Evolutionary conservation across 2,113 vertebrate genomes (phyloP), one percentile per base, ranked within the genome.

Genomic region (Pseudorhombus dupliciocellatus): DNA sequence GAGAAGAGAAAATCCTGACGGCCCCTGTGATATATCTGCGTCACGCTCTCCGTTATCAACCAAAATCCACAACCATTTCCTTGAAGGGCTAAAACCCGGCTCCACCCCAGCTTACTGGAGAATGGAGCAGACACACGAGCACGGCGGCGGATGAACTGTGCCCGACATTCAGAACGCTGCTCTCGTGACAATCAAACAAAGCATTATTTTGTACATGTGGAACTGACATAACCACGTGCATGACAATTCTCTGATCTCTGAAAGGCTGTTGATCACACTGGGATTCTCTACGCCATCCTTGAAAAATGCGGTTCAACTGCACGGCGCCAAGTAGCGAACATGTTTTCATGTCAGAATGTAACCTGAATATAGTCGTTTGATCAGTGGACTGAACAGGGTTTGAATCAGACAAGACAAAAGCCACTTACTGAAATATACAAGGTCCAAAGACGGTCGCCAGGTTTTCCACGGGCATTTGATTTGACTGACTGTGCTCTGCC

Each of bases 401-500:
- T 66, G 10, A 79, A 64, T 70, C 24, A 78, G 55, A 21, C 28
- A 68, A 40, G 63, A 75, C 21, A 70, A 40, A 21, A 56, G 24
- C 22, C 40, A 92, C 93, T 87, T 92, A 95, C 93, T 83, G 92
- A 85, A 94, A 95, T 52, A 96, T 81, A 55, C 90, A 90, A 26
- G 95, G 95, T 60, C 94, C 94, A 77, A 96, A 95, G 54, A 96
- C 88, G 30, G 90, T 77, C 22, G 93, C 92, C 37, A 95, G 84
- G 73, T 94, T 94, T 87, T 96, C 93, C 84, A 94, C 65, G 30
- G 94, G 92, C 94, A 95, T 96, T 67, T 91, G 91, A 85, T 96
- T 95, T 64, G 83, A 89, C 5, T 92, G 82, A 66, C 93, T 95
- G 63, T 92, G 54, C 8, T 87, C 68, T 0, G 93, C 92, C 66